Percentiles rank a stretch among this genome's conserved stretches.
These are phyloP conservation scores for Sebastes flavidus DNA, from an alignment of 2,797 vertebrate species.

Conservation along the genomic window DNA sequence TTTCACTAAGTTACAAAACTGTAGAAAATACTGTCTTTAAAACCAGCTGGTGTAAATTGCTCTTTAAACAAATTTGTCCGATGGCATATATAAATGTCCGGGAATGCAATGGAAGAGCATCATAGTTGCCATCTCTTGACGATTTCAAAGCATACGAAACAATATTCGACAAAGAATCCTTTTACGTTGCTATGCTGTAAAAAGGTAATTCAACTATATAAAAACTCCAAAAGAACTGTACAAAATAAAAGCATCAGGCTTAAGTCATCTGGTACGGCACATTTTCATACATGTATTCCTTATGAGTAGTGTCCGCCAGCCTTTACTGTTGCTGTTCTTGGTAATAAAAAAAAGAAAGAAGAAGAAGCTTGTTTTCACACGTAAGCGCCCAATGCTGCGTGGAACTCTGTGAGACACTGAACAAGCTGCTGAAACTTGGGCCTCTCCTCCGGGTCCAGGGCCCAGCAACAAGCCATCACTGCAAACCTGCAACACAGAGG, in stretches of 20 bases:
- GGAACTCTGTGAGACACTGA: slow-evolving; percentile 98
- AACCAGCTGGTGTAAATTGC: not conserved
- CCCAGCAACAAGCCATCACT: slow-evolving; percentile 99
- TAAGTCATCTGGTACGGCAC: slow-evolving; percentile 87
- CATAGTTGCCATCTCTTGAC: not conserved
- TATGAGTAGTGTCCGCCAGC: slow-evolving; percentile 59
- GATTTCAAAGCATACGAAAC: slow-evolving; percentile 57
- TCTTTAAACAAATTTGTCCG: not conserved
- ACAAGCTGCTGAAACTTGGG: slow-evolving; percentile 99
- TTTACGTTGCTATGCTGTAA: slow-evolving; percentile 66
- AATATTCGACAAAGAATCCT: slow-evolving; percentile 40
- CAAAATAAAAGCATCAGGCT: slow-evolving; percentile 67
- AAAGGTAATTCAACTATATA: slow-evolving; percentile 64
- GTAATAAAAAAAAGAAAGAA: not conserved
- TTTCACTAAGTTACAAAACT: slow-evolving; percentile 45
- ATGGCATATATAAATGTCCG: slow-evolving; percentile 27
- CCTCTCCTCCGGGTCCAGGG: slow-evolving; percentile 95
- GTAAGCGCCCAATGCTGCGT: slow-evolving; percentile 95
- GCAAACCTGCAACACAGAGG: slow-evolving; percentile 87
- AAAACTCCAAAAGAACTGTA: slow-evolving; percentile 73
- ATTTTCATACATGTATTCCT: slow-evolving; percentile 77
- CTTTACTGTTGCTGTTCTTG: slow-evolving; percentile 12
- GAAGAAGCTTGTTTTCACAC: slow-evolving; percentile 83
- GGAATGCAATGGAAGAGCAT: slow-evolving; percentile 1
- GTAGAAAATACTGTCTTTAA: slow-evolving; percentile 60